Base-by-base conservation (phyloP, 1,140 invertebrate species). In the Panagrolaimus sp. region DNA sequence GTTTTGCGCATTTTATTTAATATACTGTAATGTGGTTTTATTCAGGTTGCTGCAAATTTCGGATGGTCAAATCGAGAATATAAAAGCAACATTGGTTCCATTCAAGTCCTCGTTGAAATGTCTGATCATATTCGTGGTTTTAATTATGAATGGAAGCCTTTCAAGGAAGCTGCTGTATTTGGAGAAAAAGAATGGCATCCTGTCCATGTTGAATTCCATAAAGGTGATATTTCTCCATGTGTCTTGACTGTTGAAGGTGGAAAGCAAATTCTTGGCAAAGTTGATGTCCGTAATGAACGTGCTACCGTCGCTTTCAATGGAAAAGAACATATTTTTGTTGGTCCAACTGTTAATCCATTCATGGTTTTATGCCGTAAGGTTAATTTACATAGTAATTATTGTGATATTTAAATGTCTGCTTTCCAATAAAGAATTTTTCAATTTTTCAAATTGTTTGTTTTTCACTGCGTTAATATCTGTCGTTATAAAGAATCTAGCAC, bases 351-450 rank as follows among this genome's bases (percentile, higher is more conserved):
- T 24, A 67, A 74, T 45, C 24, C 67, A 28, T 69, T 32, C 55
- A 78, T 69, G 65, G 76, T 79, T 15, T 68, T 76, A 28, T 79
- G 77, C 68, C 46, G 75, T 9, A 76, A 76, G 66, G 76, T 77
- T 44, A 67, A 66, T n/a, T 26, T 26, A 5, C n/a, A 26, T 1
- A 21, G 63, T 26, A 64, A 64, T n/a, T n/a, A n/a, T n/a, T n/a
- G n/a, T n/a, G n/a, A n/a, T n/a, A n/a, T n/a, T n/a, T n/a, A n/a
- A n/a, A n/a, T n/a, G n/a, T n/a, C n/a, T n/a, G n/a, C n/a, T n/a
- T n/a, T n/a, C n/a, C n/a, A n/a, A n/a, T n/a, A n/a, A n/a, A n/a
- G n/a, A n/a, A n/a, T n/a, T n/a, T n/a, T n/a, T n/a, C n/a, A n/a
- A n/a, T n/a, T n/a, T n/a, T n/a, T n/a, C n/a, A n/a, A n/a, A n/a